phyloP scores from a whole-genome alignment of 2,888 invertebrate genomes.

The Harpalus rufipes region DNA sequence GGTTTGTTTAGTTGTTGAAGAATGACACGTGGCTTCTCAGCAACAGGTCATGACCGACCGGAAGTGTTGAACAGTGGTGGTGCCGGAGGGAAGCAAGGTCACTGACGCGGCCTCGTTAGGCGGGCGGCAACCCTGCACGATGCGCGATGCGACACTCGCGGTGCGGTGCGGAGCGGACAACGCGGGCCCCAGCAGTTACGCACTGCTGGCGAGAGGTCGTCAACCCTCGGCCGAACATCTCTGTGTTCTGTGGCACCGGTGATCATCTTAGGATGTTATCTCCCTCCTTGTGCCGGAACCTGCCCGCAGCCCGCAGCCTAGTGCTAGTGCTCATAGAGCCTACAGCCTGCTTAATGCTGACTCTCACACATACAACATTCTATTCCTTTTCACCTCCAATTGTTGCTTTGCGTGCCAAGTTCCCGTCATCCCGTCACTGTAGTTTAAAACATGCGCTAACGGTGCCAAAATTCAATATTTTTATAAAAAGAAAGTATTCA shows the following conservation, averaged over 20 bases:
- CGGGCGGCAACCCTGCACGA: slow-evolving; percentile 65
- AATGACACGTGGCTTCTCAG: slow-evolving; percentile 59
- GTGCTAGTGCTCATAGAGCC: slow-evolving; percentile 26
- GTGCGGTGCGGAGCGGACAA: slow-evolving; percentile 53
- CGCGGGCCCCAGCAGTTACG: slow-evolving; percentile 66
- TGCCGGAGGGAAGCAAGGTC: slow-evolving; percentile 67
- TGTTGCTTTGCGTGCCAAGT: slow-evolving; percentile 42
- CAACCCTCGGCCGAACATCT: slow-evolving; percentile 67
- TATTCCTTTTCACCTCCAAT: slow-evolving; percentile 34
- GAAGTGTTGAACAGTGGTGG: slow-evolving; percentile 58
- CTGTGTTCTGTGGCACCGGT: slow-evolving; percentile 59
- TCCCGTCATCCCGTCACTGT: not conserved
- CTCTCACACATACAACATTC: slow-evolving; percentile 41
- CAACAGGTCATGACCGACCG: slow-evolving; percentile 66
- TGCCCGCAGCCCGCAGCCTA: slow-evolving; percentile 42
- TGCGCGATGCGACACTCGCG: slow-evolving; percentile 38
- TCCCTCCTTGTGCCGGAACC: slow-evolving; percentile 57
- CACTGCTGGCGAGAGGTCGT: slow-evolving; percentile 68
- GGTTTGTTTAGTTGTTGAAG: slow-evolving; percentile 35
- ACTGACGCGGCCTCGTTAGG: slow-evolving; percentile 68
- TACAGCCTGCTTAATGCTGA: slow-evolving; percentile 34
- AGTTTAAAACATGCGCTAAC: slow-evolving; percentile 28
- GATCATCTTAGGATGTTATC: slow-evolving; percentile 65
- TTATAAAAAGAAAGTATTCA: slow-evolving; percentile 41
- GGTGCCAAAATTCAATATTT: slow-evolving; percentile 49